phyloP scores from a whole-genome alignment of 2,888 invertebrate genomes.

The Dorcus hopei region DNA sequence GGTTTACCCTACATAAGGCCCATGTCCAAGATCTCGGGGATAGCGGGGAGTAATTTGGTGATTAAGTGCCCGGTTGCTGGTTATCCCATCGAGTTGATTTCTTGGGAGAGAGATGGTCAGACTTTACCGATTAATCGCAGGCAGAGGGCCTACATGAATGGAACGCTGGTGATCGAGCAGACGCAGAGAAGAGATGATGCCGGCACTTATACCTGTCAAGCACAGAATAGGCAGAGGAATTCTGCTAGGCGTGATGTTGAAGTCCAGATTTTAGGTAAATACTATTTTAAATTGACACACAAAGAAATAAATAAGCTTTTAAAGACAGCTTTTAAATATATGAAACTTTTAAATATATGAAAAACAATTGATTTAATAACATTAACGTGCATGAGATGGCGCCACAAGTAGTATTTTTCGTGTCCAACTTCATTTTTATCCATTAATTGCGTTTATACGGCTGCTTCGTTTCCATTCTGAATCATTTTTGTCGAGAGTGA shows the following conservation, averaged over 20 bases:
- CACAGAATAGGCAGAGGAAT: conserved; percentile 78
- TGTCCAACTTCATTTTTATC: no score
- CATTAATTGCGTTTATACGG: no score
- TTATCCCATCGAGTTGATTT: conserved; percentile 81
- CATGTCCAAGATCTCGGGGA: conserved; percentile 85
- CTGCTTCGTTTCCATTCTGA: no score
- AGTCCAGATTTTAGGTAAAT: conserved; percentile 69
- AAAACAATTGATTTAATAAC: no score
- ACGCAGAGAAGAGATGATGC: conserved; percentile 83
- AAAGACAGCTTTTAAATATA: no score
- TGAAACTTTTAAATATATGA: no score
- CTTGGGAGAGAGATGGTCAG: conserved; percentile 88
- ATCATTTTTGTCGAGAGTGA: no score
- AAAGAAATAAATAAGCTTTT: no score
- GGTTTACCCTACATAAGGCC: conserved; percentile 81
- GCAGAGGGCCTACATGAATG: conserved; percentile 82
- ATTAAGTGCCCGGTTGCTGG: conserved; percentile 90
- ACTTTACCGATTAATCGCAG: conserved; percentile 82
- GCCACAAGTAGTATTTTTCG: no score
- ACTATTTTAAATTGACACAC: no score
- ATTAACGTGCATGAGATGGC: no score
- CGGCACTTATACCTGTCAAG: conserved; percentile 87
- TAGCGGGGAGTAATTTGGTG: conserved; percentile 78
- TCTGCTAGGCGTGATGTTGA: conserved; percentile 73
- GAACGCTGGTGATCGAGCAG: conserved; percentile 81